Evolutionary conservation across 2,888 invertebrate genomes (phyloP).

Genomic region (Nomada fabriciana): DNA sequence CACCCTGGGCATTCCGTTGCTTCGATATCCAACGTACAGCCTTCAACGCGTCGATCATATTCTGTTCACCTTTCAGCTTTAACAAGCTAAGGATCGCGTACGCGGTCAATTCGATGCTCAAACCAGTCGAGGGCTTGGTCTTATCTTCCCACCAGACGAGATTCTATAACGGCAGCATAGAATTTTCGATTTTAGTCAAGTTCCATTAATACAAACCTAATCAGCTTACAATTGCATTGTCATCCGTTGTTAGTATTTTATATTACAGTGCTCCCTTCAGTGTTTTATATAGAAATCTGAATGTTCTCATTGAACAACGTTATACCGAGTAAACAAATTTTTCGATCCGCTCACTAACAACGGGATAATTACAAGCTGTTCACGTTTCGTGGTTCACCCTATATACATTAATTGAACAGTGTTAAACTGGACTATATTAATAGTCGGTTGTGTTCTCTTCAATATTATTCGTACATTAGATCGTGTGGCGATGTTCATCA

Average conservation of each 20-base stretch:
- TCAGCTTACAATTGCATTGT: too few species aligned
- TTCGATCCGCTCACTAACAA: too few species aligned
- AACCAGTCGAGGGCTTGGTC: slow-evolving; percentile 85
- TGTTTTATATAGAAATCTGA: too few species aligned
- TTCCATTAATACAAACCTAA: too few species aligned
- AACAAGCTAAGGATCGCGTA: slow-evolving; percentile 88
- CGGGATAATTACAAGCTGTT: not conserved
- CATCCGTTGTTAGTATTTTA: too few species aligned
- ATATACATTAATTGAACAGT: not conserved
- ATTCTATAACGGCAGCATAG: slow-evolving; percentile 73
- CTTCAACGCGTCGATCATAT: slow-evolving; percentile 86
- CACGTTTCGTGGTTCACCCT: not conserved
- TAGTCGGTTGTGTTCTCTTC: not conserved
- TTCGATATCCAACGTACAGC: slow-evolving; percentile 90
- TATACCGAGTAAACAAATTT: too few species aligned
- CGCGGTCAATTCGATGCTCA: slow-evolving; percentile 89
- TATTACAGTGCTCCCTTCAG: too few species aligned
- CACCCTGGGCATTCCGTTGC: slow-evolving; percentile 89
- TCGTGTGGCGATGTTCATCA: slow-evolving; percentile 83
- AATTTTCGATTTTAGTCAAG: too few species aligned
- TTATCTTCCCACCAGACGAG: slow-evolving; percentile 86
- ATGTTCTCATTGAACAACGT: too few species aligned
- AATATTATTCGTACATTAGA: slow-evolving; percentile 74
- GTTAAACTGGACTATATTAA: too few species aligned
- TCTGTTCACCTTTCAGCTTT: slow-evolving; percentile 84